phyloP scores from a whole-genome alignment of 2,888 invertebrate genomes.

The Pyrgus malvae region DNA sequence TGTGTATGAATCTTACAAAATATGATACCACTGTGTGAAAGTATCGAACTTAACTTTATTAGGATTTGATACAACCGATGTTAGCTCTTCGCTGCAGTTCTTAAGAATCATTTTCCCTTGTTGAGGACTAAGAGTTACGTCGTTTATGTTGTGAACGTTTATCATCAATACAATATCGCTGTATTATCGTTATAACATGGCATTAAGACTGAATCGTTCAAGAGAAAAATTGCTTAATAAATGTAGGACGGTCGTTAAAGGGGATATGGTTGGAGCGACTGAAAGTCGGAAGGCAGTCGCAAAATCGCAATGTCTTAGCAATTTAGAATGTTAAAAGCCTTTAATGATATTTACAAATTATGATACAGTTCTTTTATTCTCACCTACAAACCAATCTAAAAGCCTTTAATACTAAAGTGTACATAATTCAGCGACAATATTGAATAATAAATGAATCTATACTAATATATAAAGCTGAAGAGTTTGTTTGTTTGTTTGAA shows the following conservation, averaged over 20 bases:
- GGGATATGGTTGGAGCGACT: slow-evolving; percentile 2
- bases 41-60: slow-evolving; percentile 74
- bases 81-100: not conserved
- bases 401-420: too few relatives aligned
- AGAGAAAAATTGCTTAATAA: slow-evolving; percentile 78
- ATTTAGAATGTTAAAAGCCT: too few relatives aligned
- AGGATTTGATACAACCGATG: slow-evolving; percentile 37
- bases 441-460: too few relatives aligned
- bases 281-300: not conserved
- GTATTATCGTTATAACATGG: slow-evolving; percentile 71
- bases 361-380: too few relatives aligned
- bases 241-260: slow-evolving; percentile 42
- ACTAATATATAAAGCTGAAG: too few relatives aligned
- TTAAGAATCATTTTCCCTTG: slow-evolving; percentile 35
- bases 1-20: slow-evolving; percentile 37
- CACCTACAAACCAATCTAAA: too few relatives aligned
- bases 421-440: too few relatives aligned
- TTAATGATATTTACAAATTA: too few relatives aligned
- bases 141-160: slow-evolving; percentile 37
- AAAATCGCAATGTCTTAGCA: slow-evolving; percentile 1
- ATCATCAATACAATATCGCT: slow-evolving; percentile 72
- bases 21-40: slow-evolving; percentile 70
- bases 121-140: slow-evolving; percentile 33
- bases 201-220: slow-evolving; percentile 72
- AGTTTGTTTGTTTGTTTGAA: too few relatives aligned